Evolutionary conservation across 2,113 vertebrate species (phyloP).

Genomic region (Mungos mungo): DNA sequence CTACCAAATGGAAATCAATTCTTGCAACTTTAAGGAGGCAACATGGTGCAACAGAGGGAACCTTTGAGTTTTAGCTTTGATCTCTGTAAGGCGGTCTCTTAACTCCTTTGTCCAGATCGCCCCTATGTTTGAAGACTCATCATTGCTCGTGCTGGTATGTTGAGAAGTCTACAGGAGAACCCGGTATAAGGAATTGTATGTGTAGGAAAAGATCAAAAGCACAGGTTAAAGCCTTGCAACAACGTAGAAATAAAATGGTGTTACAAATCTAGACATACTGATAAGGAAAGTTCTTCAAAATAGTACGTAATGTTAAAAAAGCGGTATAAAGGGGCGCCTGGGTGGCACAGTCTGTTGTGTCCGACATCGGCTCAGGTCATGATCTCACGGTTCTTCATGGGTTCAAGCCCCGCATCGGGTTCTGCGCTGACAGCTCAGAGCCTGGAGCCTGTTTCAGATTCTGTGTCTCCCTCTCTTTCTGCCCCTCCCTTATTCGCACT

Average conservation of each 20-base stretch:
- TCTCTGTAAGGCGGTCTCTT: not conserved
- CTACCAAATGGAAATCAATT: not conserved
- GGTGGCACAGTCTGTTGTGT: too few relatives aligned
- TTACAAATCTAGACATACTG: not conserved
- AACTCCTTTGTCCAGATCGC: not conserved
- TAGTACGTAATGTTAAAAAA: not conserved
- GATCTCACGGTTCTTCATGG: too few relatives aligned
- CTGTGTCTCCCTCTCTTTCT: too few relatives aligned
- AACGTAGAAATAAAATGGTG: conserved; percentile 37
- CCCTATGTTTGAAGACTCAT: not conserved
- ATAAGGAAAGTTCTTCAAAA: not conserved
- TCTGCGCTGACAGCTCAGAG: too few relatives aligned
- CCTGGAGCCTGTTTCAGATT: too few relatives aligned
- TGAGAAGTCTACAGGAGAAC: not conserved
- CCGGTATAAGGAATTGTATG: not conserved
- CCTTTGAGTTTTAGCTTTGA: not conserved
- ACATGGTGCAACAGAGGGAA: not conserved
- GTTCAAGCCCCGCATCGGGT: too few relatives aligned
- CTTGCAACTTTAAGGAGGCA: not conserved
- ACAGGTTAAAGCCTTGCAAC: not conserved
- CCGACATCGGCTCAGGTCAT: too few relatives aligned
- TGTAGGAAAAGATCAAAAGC: not conserved
- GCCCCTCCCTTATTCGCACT: too few relatives aligned
- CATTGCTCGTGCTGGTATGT: not conserved
- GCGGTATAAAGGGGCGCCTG: too few relatives aligned